Evolutionary conservation across 1,140 invertebrate species (phyloP).

Genomic region (Drosophila triauraria): DNA sequence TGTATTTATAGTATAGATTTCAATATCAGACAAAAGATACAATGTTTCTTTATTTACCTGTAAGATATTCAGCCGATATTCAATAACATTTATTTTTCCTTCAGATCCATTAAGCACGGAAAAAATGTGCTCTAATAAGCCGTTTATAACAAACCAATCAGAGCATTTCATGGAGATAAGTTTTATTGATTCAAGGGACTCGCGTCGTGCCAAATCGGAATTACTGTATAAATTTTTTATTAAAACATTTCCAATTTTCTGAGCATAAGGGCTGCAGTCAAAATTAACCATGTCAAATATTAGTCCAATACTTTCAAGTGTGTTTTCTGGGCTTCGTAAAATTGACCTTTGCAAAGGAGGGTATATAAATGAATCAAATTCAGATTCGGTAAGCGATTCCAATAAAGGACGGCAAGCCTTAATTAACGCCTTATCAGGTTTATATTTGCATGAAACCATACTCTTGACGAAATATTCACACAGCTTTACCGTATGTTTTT

Average conservation of each 20-base stretch:
- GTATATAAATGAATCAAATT: constrained; percentile 91
- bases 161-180: constrained; percentile 91
- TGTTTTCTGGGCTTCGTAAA: constrained; percentile 97
- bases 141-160: constrained; percentile 88
- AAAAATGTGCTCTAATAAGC: constrained; percentile 91
- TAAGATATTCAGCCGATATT: constrained; percentile 95
- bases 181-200: constrained; percentile 90
- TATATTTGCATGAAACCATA: constrained; percentile 92
- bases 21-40: background rate
- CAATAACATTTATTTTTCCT: constrained; percentile 95
- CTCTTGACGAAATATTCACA: constrained; percentile 92
- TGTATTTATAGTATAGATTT: constrained; percentile 2
- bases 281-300: constrained; percentile 90
- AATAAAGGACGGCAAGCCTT: constrained; percentile 89
- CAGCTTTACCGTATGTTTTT: constrained; percentile 85
- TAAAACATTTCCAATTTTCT: constrained; percentile 93
- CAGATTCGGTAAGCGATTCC: constrained; percentile 88
- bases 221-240: constrained; percentile 93
- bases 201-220: constrained; percentile 90
- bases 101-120: constrained; percentile 95
- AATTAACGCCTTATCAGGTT: constrained; percentile 90
- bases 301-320: constrained; percentile 91
- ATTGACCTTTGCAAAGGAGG: constrained; percentile 96
- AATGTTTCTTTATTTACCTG: constrained; percentile 86
- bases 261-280: constrained; percentile 92